Evolutionary conservation across 2,113 vertebrate species (phyloP).

Genomic region (Nycticryphes semicollaris): DNA sequence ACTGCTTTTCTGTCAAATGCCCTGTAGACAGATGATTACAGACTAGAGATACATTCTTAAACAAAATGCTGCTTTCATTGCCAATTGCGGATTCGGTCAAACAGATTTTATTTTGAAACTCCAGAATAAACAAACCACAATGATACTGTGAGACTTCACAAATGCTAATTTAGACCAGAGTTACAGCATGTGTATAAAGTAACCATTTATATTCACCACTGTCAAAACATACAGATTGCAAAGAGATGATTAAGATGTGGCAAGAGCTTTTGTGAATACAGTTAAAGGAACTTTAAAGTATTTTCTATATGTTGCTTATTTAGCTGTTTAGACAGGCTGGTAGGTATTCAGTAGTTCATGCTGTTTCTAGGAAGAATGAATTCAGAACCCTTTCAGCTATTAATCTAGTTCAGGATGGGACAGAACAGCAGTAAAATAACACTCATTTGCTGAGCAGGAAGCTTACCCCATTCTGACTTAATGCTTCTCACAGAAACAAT

Average conservation of each 20-base stretch:
- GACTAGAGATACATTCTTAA: conserved; percentile 30
- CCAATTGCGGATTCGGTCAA: conserved; percentile 28
- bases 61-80: conserved; percentile 40
- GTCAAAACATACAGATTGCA: neutral
- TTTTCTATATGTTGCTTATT: neutral
- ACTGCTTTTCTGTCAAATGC: conserved; percentile 30
- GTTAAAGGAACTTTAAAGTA: neutral
- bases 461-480: neutral
- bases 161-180: conserved; percentile 41
- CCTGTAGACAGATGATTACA: conserved; percentile 31
- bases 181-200: neutral
- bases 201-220: neutral
- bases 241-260: neutral
- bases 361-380: neutral
- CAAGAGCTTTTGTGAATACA: neutral
- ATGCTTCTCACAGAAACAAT: neutral
- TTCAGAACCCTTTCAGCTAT: neutral
- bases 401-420: neutral
- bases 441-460: neutral
- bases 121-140: conserved; percentile 71
- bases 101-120: conserved; percentile 39
- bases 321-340: neutral
- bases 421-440: neutral
- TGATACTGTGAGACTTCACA: conserved; percentile 28
- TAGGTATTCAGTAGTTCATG: neutral